Evolutionary conservation across 2,888 invertebrate species (phyloP).

Genomic region (Tenthredo mesomela): DNA sequence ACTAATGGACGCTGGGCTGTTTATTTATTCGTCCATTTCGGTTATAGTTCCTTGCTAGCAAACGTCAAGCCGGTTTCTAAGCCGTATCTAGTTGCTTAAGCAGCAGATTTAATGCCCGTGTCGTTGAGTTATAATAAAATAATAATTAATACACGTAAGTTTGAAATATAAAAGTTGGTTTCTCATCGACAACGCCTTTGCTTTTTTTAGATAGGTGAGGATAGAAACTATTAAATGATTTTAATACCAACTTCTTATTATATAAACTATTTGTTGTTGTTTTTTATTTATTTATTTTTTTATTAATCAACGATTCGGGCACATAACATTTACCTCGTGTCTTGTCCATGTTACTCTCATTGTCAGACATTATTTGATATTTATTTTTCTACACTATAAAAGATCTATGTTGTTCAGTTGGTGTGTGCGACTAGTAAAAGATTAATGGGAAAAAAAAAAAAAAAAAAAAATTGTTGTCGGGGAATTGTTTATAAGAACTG

Average conservation of each 20-base stretch:
- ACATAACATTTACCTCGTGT: constrained; percentile 36
- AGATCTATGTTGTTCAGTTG: constrained; percentile 65
- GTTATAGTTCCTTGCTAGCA: constrained; percentile 44
- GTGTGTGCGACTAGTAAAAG: constrained; percentile 66
- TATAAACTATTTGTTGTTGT: neutral
- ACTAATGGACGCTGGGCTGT: constrained; percentile 32
- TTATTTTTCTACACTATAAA: constrained; percentile 63
- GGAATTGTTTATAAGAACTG: constrained; percentile 10
- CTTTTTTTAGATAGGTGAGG: neutral
- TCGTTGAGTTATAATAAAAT: constrained; percentile 4
- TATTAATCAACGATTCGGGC: constrained; percentile 3
- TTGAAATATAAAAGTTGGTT: neutral
- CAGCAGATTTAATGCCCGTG: neutral
- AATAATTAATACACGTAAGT: neutral
- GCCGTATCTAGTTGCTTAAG: constrained; percentile 42
- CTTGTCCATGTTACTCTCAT: constrained; percentile 45
- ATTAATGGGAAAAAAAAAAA: neutral
- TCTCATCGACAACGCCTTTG: neutral
- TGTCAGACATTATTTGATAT: constrained; percentile 36
- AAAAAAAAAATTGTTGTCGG: neutral
- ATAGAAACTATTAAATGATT: neutral
- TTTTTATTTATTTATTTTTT: neutral
- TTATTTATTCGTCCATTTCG: constrained; percentile 45
- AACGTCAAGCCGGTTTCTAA: constrained; percentile 35
- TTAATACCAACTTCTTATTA: neutral